Conservation (phyloP, 1,140 invertebrate species). For the Oppia nitens region DNA sequence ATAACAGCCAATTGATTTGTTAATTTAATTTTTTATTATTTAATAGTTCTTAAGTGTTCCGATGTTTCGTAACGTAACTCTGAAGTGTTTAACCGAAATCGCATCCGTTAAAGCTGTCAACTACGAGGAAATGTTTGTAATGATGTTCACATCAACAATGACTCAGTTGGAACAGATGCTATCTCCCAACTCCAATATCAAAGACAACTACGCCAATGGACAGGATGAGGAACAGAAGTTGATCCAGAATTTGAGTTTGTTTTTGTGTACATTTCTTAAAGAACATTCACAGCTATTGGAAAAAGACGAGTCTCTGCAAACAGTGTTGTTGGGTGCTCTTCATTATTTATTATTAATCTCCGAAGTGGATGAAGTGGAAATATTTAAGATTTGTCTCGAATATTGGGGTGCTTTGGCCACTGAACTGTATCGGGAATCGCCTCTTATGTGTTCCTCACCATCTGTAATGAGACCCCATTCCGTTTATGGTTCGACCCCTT, state of each 20-base stretch:
- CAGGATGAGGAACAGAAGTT: slow-evolving; percentile 96
- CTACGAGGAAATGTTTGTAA: slow-evolving; percentile 81
- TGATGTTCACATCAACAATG: slow-evolving; percentile 77
- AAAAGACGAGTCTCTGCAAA: slow-evolving; percentile 45
- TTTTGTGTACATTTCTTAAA: slow-evolving; percentile 90
- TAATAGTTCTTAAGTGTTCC: slow-evolving; percentile 83
- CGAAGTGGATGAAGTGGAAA: slow-evolving; percentile 97
- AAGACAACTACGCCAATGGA: slow-evolving; percentile 76
- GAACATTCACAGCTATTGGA: slow-evolving; percentile 81
- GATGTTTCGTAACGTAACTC: slow-evolving; percentile 91
- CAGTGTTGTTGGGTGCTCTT: slow-evolving; percentile 57
- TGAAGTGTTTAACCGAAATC: slow-evolving; percentile 97
- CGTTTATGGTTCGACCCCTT: slow-evolving; percentile 28
- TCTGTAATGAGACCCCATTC: neutral
- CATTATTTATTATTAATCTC: slow-evolving; percentile 91
- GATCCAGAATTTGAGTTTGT: slow-evolving; percentile 94
- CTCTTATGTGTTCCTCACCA: neutral
- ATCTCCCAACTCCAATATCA: slow-evolving; percentile 73
- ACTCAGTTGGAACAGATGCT: slow-evolving; percentile 75
- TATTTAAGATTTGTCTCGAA: slow-evolving; percentile 98
- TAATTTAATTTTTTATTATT: slow-evolving; percentile 14
- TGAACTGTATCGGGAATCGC: slow-evolving; percentile 50
- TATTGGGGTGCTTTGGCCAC: slow-evolving; percentile 90
- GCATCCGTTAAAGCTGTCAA: slow-evolving; percentile 39
- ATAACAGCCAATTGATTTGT: neutral